A percentile compares a stretch with the other conserved stretches of the same genome.
Conservation (phyloP, 2,797 vertebrate genomes). For the Crocodylus rhombifer region DNA sequence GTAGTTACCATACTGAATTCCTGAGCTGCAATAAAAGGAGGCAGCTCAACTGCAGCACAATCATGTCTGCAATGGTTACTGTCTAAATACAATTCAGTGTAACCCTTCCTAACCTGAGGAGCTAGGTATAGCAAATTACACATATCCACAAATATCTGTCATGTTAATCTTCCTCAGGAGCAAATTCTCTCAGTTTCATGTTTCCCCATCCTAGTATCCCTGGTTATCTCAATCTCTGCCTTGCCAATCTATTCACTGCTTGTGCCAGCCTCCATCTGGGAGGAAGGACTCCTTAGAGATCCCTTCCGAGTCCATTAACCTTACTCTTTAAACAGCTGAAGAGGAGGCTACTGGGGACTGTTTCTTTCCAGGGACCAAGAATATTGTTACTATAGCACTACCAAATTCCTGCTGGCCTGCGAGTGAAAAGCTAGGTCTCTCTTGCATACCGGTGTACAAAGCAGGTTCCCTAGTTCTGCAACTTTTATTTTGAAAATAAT, state of each 20-base stretch:
- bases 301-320: neutral
- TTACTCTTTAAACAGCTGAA: neutral
- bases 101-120: neutral
- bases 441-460: rapidly evolving
- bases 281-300: neutral
- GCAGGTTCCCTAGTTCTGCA: neutral
- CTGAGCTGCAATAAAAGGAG: neutral
- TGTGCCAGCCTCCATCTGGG: neutral
- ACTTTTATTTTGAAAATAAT: neutral
- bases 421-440: neutral
- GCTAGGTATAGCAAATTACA: neutral
- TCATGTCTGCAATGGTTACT: neutral
- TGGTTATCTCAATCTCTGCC: neutral
- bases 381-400: neutral
- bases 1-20: neutral
- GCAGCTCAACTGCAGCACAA: constrained; percentile 8
- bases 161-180: neutral
- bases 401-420: neutral
- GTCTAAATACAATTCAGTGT: neutral
- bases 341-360: neutral
- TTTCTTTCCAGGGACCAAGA: neutral
- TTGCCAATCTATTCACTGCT: neutral
- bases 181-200: neutral
- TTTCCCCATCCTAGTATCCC: neutral
- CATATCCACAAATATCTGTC: neutral